These are phyloP conservation scores for Synergus laeviventris DNA, from an alignment of 2,888 invertebrate genomes.

Conservation along the genomic window DNA sequence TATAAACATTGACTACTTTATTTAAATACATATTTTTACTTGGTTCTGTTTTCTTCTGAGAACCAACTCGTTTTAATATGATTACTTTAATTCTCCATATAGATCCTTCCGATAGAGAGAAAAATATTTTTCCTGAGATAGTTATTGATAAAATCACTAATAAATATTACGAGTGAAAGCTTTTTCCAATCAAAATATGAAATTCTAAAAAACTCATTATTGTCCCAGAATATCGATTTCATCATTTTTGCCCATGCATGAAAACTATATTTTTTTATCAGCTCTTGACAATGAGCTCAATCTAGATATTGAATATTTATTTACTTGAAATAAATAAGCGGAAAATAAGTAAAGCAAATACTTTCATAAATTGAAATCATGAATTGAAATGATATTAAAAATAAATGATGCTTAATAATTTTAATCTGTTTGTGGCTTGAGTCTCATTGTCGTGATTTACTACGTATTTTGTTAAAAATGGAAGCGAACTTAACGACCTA, in stretches of 20 bases:
- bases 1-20: background rate
- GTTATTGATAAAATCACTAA: too few relatives aligned
- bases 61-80: background rate
- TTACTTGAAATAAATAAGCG: background rate
- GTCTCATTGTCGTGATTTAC: background rate
- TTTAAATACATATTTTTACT: background rate
- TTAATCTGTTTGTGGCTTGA: background rate
- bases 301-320: background rate
- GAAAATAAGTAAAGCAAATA: background rate
- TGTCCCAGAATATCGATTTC: too few relatives aligned
- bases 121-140: background rate
- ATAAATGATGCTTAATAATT: background rate
- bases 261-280: too few relatives aligned
- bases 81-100: background rate
- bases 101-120: background rate
- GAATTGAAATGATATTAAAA: background rate
- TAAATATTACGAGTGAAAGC: too few relatives aligned
- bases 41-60: background rate
- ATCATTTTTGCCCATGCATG: too few relatives aligned
- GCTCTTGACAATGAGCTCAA: too few relatives aligned
- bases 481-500: constrained; percentile 19
- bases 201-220: too few relatives aligned
- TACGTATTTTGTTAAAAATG: constrained; percentile 6
- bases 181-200: too few relatives aligned
- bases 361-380: background rate